These are phyloP conservation scores for Lysiphlebus fabarum DNA, from an alignment of 1,140 invertebrate genomes.

Conservation along the genomic window DNA sequence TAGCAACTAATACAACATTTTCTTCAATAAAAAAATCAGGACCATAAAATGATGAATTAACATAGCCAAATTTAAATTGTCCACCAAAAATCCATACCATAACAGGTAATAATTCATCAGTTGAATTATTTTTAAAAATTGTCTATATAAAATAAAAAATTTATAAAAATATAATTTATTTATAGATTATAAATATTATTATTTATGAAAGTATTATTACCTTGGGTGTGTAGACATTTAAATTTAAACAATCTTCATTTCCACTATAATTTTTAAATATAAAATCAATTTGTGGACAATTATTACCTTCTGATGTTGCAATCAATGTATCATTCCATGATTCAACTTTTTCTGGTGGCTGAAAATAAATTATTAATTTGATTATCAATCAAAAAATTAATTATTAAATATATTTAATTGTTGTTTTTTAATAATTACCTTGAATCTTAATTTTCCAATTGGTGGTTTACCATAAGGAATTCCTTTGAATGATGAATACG, in stretches of 20 bases:
- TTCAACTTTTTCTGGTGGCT: constrained; percentile 28
- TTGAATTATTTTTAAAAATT: neutral
- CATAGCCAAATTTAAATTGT: constrained; percentile 67
- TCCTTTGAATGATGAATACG: constrained; percentile 45
- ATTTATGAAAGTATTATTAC: constrained; percentile 22
- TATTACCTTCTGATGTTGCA: constrained; percentile 23
- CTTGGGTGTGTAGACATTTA: constrained; percentile 64
- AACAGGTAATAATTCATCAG: constrained; percentile 51
- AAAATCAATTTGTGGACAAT: constrained; percentile 28
- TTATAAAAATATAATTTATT: neutral
- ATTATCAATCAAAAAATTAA: neutral
- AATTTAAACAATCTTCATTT: constrained; percentile 64
- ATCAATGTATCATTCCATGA: constrained; percentile 26
- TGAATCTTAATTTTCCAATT: constrained; percentile 53
- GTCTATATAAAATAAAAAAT: neutral
- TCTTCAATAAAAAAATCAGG: constrained; percentile 49
- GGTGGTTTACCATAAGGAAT: constrained; percentile 61
- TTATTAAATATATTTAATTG: too few relatives aligned
- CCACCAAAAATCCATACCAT: constrained; percentile 76
- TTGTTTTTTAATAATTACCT: constrained; percentile 40
- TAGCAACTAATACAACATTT: constrained; percentile 71
- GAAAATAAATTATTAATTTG: too few relatives aligned
- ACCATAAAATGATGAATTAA: constrained; percentile 62
- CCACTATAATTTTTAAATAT: constrained; percentile 30
- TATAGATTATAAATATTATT: too few relatives aligned